A percentile compares a stretch with the other conserved stretches of the same genome.
Evolutionary conservation across 2,113 vertebrate genomes (phyloP).

Genomic region (Ctenodactylus gundi): DNA sequence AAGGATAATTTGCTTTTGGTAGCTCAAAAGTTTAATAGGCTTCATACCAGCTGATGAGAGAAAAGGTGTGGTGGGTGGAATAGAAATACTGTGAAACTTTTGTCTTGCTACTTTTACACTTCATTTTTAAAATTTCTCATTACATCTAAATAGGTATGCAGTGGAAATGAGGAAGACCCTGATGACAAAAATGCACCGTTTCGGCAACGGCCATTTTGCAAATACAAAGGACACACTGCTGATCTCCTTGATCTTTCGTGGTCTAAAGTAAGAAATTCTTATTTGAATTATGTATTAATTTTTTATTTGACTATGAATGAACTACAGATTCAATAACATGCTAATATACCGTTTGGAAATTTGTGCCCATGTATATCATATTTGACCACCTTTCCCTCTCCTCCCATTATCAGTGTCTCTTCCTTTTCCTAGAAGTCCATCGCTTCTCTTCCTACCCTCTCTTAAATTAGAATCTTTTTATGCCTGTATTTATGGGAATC

Average conservation of each 20-base stretch:
- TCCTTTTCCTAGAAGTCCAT: no score
- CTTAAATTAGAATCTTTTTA: no score
- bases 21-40: not conserved
- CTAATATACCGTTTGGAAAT: no score
- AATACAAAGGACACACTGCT: slow-evolving; percentile 99
- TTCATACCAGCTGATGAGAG: not conserved
- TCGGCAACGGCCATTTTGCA: slow-evolving; percentile 96
- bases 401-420: no score
- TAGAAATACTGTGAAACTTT: slow-evolving; percentile 1
- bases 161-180: slow-evolving; percentile 92
- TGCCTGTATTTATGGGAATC: no score
- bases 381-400: no score
- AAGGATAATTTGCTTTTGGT: not conserved
- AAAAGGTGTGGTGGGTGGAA: not conserved
- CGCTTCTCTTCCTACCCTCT: no score
- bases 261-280: slow-evolving; percentile 93
- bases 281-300: slow-evolving; percentile 23
- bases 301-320: no score
- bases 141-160: slow-evolving; percentile 84
- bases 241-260: slow-evolving; percentile 99
- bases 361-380: no score
- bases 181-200: slow-evolving; percentile 97
- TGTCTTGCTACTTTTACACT: not conserved
- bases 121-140: slow-evolving; percentile 37
- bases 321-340: no score